phyloP scores from a whole-genome alignment of 2,888 invertebrate genomes.

The Ectemnius lituratus region DNA sequence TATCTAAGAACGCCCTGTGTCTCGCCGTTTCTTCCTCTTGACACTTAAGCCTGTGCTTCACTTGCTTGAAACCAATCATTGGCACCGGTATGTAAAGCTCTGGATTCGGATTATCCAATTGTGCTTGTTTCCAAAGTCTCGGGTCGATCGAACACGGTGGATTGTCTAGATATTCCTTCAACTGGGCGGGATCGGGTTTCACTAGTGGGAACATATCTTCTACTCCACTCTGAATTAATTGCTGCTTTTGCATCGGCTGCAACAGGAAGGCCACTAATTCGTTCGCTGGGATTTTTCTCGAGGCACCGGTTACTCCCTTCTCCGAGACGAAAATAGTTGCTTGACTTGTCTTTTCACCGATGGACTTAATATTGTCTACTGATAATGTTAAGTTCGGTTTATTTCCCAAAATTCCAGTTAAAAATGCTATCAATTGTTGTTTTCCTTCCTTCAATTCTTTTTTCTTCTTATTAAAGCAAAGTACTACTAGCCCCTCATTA shows the following conservation, averaged over 20 bases:
- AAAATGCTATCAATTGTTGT: slow-evolving; percentile 80
- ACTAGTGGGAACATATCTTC: slow-evolving; percentile 86
- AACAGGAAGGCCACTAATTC: slow-evolving; percentile 86
- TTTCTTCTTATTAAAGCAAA: slow-evolving; percentile 90
- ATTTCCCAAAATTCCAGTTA: slow-evolving; percentile 88
- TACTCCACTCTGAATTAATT: slow-evolving; percentile 86
- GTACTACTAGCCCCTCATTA: slow-evolving; percentile 92
- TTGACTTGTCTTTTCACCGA: slow-evolving; percentile 89
- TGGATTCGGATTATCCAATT: slow-evolving; percentile 96
- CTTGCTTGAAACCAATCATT: slow-evolving; percentile 92
- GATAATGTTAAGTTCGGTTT: slow-evolving; percentile 90
- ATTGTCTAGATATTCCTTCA: slow-evolving; percentile 92
- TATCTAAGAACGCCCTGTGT: slow-evolving; percentile 89
- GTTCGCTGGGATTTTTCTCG: slow-evolving; percentile 85
- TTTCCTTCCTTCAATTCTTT: slow-evolving; percentile 83
- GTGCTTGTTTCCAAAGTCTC: slow-evolving; percentile 97
- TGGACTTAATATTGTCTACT: slow-evolving; percentile 88
- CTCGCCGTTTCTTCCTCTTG: slow-evolving; percentile 91
- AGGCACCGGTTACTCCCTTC: slow-evolving; percentile 82
- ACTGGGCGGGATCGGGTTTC: slow-evolving; percentile 86
- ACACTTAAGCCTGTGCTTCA: slow-evolving; percentile 89
- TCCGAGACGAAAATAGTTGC: slow-evolving; percentile 86
- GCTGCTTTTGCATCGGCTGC: slow-evolving; percentile 85
- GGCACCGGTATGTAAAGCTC: slow-evolving; percentile 94
- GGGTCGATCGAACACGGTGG: slow-evolving; percentile 96